phyloP scores from a whole-genome alignment of 1,140 invertebrate genomes.

The Drosophila parabipectinata region DNA sequence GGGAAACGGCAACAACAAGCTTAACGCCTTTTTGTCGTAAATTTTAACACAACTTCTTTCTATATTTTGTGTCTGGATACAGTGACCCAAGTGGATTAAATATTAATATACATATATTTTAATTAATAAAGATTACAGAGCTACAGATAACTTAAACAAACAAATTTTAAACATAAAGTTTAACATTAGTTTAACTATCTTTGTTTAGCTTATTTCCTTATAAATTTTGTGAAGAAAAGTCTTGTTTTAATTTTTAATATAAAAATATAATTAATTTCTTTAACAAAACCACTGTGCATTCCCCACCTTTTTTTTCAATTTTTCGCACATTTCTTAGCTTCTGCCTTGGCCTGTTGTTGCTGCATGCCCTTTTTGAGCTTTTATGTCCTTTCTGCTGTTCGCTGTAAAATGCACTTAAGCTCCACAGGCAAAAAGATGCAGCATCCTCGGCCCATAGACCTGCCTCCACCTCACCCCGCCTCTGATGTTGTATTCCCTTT shows the following conservation, averaged over 20 bases:
- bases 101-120: not conserved
- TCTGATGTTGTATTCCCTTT: constrained; percentile 40
- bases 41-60: constrained; percentile 66
- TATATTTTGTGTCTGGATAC: constrained; percentile 1
- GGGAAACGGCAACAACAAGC: constrained; percentile 56
- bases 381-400: constrained; percentile 77
- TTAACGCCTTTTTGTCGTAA: constrained; percentile 79
- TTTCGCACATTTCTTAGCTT: constrained; percentile 72
- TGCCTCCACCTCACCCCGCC: not conserved
- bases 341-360: constrained; percentile 41
- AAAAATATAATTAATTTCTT: not conserved
- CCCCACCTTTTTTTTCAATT: constrained; percentile 49
- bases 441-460: constrained; percentile 11
- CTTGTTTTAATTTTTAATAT: not conserved
- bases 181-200: no score
- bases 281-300: constrained; percentile 24
- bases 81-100: constrained; percentile 9
- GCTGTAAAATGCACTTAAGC: constrained; percentile 78
- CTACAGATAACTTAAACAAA: no score
- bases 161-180: no score
- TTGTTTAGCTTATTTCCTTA: not conserved
- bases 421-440: constrained; percentile 51
- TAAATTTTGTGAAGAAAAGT: not conserved
- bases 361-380: constrained; percentile 76
- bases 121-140: no score